Percentiles rank a stretch among this genome's conserved stretches.
Evolutionary conservation across 2,888 invertebrate species (phyloP).

Genomic region (Protophormia terraenovae): DNA sequence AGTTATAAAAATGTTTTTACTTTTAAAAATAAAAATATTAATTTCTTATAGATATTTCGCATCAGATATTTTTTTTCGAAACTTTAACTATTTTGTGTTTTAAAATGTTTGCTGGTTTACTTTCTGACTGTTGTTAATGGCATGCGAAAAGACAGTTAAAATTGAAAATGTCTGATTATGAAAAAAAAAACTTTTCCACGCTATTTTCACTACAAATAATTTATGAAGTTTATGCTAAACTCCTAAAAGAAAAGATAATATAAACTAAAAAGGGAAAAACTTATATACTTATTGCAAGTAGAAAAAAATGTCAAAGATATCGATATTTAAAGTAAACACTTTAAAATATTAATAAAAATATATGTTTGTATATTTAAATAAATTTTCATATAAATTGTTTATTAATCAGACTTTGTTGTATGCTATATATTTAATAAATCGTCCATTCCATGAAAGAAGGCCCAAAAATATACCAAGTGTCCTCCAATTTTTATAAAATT

Average conservation of each 20-base stretch:
- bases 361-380: no score
- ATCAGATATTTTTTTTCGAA: no score
- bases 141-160: slow-evolving; percentile 6
- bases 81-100: no score
- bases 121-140: not conserved
- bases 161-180: slow-evolving; percentile 26
- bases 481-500: no score
- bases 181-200: not conserved
- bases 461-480: no score
- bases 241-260: not conserved
- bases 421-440: no score
- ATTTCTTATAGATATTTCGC: no score
- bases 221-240: slow-evolving; percentile 15
- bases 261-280: not conserved
- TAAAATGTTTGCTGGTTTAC: not conserved
- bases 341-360: not conserved
- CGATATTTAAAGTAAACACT: not conserved
- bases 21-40: no score
- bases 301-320: not conserved
- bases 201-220: slow-evolving; percentile 1
- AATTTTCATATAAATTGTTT: no score
- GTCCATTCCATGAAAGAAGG: no score
- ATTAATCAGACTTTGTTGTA: no score
- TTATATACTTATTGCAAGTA: not conserved
- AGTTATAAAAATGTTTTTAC: no score